Base-by-base conservation (phyloP, 2,113 vertebrate genomes). In the Myotis brandtii region DNA sequence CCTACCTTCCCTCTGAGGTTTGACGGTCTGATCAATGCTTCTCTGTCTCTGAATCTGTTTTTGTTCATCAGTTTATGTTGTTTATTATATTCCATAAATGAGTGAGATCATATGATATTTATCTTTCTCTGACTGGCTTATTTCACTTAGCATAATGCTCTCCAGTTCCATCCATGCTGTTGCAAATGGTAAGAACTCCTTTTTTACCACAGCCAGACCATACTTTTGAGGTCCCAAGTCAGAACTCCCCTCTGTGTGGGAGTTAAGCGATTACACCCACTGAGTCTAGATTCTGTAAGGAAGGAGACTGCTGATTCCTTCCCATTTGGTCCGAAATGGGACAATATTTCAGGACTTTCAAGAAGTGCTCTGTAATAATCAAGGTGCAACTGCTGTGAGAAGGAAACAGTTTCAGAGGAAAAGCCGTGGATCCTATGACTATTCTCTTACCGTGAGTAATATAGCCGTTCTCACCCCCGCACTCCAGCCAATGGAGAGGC, bases 401-500 rank as follows among this genome's bases (percentile, higher is more conserved):
- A 34, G 27, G 67, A 85, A 62, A 86, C n/a, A 20, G 52, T 76
- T 46, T n/a, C 5, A 67, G 75, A 69, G 87, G 48, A 59, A 73
- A 69, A 84, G 76, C 75, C 12, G 4, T 20, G 27, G 64, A 17
- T 56, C 34, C 73, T 37, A 2, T 48, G 32, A 54, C 20, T 64
- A 67, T 62, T 72, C 40, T 59, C 64, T 43, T 43, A 46, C 59
- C 67, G 54, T 13, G 86, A 81, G 83, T 30, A 72, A 76, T 9
- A 62, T 0, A 83, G 82, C 84, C 4, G 0, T 23, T 64, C 56
- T 82, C 64, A 77, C 6, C 32, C 32, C 59, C 59, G 27, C n/a
- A 20, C 16, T 40, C 56, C 21, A 70, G 91, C 56, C 91, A 96
- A 81, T 18, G 67, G 86, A 13, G 40, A 94, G 82, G 83, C 56